phyloP scores from a whole-genome alignment of 2,797 vertebrate species.

The Syngnathus acus region DNA sequence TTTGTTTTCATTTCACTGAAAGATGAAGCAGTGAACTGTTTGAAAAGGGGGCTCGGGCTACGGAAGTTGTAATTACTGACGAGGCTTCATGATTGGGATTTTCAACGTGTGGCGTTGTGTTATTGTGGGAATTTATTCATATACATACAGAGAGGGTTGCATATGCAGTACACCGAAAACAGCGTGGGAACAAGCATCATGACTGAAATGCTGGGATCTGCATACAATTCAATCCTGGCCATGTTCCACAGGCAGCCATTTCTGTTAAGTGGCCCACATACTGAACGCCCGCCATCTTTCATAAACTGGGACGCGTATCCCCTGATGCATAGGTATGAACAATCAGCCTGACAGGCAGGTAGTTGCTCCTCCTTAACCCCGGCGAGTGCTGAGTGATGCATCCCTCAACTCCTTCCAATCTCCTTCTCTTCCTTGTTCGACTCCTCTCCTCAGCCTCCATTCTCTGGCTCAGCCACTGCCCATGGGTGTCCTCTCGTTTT shows the following conservation, averaged over 20 bases:
- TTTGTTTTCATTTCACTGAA: constrained; percentile 48
- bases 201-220: constrained; percentile 15
- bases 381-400: constrained; percentile 57
- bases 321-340: constrained; percentile 66
- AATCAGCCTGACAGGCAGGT: constrained; percentile 69
- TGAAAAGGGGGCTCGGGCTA: constrained; percentile 36
- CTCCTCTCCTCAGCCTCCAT: constrained; percentile 8
- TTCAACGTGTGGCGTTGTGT: constrained; percentile 17
- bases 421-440: constrained; percentile 13
- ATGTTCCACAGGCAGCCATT: constrained; percentile 44
- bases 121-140: constrained; percentile 10
- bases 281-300: constrained; percentile 49
- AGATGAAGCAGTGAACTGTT: constrained; percentile 38
- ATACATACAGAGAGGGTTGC: constrained; percentile 1
- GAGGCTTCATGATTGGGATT: constrained; percentile 26
- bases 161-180: constrained; percentile 4
- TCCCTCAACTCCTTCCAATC: constrained; percentile 15
- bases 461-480: neutral
- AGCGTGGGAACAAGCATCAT: constrained; percentile 8
- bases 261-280: constrained; percentile 54
- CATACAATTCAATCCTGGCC: constrained; percentile 30
- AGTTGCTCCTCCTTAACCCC: constrained; percentile 73
- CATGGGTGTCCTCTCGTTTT: constrained; percentile 14
- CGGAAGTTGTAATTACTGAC: constrained; percentile 45
- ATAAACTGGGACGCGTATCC: constrained; percentile 57